Conservation (phyloP, 2,797 vertebrate genomes). For the Chaunax sp. region DNA sequence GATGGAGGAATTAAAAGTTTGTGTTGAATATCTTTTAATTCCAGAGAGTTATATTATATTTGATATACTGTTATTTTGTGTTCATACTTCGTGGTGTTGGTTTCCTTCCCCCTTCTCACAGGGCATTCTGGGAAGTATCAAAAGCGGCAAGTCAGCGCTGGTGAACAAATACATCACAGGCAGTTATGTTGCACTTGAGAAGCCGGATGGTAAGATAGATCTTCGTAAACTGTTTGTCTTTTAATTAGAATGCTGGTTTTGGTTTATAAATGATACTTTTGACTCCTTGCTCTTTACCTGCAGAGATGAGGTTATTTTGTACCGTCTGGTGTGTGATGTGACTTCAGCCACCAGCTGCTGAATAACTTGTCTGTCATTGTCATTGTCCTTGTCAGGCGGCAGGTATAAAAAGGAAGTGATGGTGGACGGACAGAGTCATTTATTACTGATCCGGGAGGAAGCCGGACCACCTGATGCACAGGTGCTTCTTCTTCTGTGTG, state of each 20-base stretch:
- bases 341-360: constrained; percentile 7
- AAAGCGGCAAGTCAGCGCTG: constrained; percentile 92
- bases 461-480: constrained; percentile 89
- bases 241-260: too few relatives aligned
- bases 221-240: too few relatives aligned
- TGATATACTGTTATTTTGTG: too few relatives aligned
- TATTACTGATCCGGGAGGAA: constrained; percentile 95
- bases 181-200: constrained; percentile 90
- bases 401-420: constrained; percentile 94
- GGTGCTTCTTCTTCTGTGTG: constrained; percentile 75
- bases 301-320: not conserved
- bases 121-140: constrained; percentile 92
- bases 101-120: constrained; percentile 59
- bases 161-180: constrained; percentile 96
- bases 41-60: too few relatives aligned
- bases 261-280: too few relatives aligned
- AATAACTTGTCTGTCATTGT: constrained; percentile 36
- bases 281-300: not conserved
- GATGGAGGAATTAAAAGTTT: constrained; percentile 21
- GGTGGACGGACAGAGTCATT: constrained; percentile 93
- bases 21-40: fast-evolving
- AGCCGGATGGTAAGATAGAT: constrained; percentile 86
- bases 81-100: not conserved
- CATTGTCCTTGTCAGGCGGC: constrained; percentile 81
- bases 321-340: not conserved